phyloP scores from a whole-genome alignment of 2,888 invertebrate genomes.

The Erebia epiphron region DNA sequence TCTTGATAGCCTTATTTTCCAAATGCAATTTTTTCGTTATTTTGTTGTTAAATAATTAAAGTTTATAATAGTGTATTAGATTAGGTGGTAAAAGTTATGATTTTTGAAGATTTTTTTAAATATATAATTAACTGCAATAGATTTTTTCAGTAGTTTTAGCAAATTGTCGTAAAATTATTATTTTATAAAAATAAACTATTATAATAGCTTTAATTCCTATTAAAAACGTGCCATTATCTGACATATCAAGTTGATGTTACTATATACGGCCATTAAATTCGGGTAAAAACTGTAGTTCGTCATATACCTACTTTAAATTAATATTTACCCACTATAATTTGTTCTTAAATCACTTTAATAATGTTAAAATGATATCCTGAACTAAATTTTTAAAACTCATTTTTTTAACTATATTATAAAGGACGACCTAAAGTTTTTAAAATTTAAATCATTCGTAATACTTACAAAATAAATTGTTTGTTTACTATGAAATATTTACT shows the following conservation, averaged over 20 bases:
- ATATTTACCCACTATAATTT: neutral
- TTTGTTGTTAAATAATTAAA: too few species aligned
- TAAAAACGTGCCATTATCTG: constrained; percentile 36
- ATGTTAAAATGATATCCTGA: too few species aligned
- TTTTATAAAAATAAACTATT: constrained; percentile 11
- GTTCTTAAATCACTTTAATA: neutral
- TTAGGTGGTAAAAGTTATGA: neutral
- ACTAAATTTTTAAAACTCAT: neutral
- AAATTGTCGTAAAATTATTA: neutral
- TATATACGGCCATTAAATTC: constrained; percentile 24
- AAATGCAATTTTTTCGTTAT: too few species aligned
- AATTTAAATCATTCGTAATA: neutral
- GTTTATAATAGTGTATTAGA: too few species aligned
- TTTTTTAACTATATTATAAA: neutral
- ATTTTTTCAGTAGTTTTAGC: neutral
- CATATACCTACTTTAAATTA: neutral
- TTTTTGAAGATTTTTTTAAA: neutral
- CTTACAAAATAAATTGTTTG: neutral
- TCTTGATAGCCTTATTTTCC: too few species aligned
- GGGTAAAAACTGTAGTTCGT: constrained; percentile 1
- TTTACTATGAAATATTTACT: neutral
- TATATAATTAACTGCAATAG: neutral
- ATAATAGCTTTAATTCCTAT: constrained; percentile 34
- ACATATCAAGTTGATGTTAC: constrained; percentile 30
- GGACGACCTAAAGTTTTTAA: constrained; percentile 3